These are phyloP conservation scores for Ailurus styani DNA, from an alignment of 2,113 vertebrate species.

Conservation along the genomic window DNA sequence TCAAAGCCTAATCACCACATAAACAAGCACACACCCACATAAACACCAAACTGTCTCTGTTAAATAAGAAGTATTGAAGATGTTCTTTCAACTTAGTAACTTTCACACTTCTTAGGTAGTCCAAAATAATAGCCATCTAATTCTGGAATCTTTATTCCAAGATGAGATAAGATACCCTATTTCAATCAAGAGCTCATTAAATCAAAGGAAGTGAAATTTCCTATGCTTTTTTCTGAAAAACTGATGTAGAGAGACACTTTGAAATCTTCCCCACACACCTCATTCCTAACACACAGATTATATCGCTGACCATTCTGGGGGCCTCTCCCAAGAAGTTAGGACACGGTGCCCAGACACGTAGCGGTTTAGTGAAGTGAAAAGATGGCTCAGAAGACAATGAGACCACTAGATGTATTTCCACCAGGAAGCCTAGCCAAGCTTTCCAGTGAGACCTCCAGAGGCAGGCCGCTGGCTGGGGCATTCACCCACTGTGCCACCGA, in stretches of 20 bases:
- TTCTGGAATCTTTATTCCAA: not conserved
- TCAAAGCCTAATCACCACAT: not conserved
- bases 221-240: not conserved
- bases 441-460: not conserved
- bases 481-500: not conserved
- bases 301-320: not conserved
- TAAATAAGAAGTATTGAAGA: not conserved
- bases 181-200: not conserved
- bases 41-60: not conserved
- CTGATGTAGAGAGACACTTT: not conserved
- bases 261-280: not conserved
- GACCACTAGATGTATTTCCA: constrained; percentile 53
- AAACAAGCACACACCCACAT: not conserved
- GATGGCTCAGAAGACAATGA: constrained; percentile 25
- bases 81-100: not conserved
- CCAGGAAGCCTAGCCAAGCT: not conserved
- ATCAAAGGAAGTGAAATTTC: not conserved
- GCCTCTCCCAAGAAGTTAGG: not conserved
- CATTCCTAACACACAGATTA: not conserved
- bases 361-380: not conserved
- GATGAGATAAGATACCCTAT: not conserved
- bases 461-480: not conserved
- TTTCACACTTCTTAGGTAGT: not conserved
- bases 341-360: not conserved
- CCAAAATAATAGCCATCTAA: not conserved